phyloP scores from a whole-genome alignment of 2,888 invertebrate genomes.

The Steinernema carpocapsae region DNA sequence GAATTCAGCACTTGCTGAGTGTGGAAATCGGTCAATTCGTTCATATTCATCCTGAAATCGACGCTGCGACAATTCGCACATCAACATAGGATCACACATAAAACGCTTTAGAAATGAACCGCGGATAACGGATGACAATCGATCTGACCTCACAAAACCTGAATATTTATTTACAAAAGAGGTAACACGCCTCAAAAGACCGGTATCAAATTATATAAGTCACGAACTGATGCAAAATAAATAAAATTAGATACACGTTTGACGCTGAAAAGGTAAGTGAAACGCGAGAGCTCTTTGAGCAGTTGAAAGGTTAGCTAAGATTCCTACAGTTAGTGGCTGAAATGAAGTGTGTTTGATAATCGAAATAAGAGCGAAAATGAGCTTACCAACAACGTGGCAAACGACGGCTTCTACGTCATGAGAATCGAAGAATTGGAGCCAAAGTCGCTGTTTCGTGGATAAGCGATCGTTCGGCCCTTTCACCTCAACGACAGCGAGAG shows the following conservation, averaged over 20 bases:
- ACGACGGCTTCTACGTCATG: slow-evolving; percentile 47
- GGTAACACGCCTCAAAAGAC: no score
- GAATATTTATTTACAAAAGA: no score
- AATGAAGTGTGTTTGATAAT: no score
- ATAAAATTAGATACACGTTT: slow-evolving; percentile 21
- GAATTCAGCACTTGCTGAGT: no score
- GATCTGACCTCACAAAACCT: no score
- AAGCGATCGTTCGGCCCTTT: slow-evolving; percentile 84
- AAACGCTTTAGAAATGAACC: no score
- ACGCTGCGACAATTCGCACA: no score
- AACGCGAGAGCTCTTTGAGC: background rate
- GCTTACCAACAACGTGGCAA: slow-evolving; percentile 45
- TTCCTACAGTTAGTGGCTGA: slow-evolving; percentile 19
- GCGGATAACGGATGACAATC: no score
- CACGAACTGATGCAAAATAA: background rate
- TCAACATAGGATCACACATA: no score
- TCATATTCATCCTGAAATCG: no score
- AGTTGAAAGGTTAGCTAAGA: background rate
- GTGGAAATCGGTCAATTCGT: no score
- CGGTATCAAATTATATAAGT: background rate
- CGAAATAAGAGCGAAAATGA: background rate
- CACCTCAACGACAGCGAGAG: slow-evolving; percentile 78
- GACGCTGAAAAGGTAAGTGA: background rate
- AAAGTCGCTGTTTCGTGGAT: slow-evolving; percentile 82
- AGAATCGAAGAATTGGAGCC: slow-evolving; percentile 78